These are phyloP conservation scores for Scaptomyza parva DNA, from an alignment of 2,888 invertebrate species.

Conservation along the genomic window DNA sequence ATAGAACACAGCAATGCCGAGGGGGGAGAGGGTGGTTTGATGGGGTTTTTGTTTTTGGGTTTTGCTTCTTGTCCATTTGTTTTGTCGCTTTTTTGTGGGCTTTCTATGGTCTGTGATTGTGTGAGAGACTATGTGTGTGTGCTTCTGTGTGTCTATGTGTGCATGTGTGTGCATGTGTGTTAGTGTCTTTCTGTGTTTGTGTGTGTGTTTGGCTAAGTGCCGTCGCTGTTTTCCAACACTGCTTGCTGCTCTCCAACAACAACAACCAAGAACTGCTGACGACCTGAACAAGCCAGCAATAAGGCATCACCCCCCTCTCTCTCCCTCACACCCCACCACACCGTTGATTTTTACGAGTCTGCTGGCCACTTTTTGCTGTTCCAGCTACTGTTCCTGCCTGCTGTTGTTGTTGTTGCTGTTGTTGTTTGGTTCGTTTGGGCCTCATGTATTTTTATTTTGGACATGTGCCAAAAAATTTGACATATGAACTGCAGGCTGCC, in stretches of 20 bases:
- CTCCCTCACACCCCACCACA: background rate
- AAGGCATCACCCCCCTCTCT: background rate
- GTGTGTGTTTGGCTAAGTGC: conserved; percentile 72
- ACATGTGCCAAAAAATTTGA: conserved; percentile 82
- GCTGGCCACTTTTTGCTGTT: conserved; percentile 43
- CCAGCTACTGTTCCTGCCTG: background rate
- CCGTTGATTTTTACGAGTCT: conserved; percentile 75
- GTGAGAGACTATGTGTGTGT: no score
- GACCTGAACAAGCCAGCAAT: conserved; percentile 32
- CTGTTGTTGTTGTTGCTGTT: conserved; percentile 33
- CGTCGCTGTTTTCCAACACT: conserved; percentile 70
- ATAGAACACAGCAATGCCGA: background rate
- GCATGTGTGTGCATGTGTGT: no score
- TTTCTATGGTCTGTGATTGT: no score
- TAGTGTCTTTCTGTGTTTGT: no score
- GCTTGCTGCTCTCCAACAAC: no score
- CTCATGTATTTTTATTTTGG: conserved; percentile 71
- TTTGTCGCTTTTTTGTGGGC: conserved; percentile 53
- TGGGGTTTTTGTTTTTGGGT: background rate
- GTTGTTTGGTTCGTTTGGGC: conserved; percentile 49
- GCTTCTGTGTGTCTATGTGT: no score
- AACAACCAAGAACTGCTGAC: conserved; percentile 65
- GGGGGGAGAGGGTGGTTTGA: background rate
- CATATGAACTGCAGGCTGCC: conserved; percentile 82
- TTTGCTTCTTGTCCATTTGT: conserved; percentile 57